Conservation (phyloP, 2,888 invertebrate genomes). For the Synergus laeviventris region DNA sequence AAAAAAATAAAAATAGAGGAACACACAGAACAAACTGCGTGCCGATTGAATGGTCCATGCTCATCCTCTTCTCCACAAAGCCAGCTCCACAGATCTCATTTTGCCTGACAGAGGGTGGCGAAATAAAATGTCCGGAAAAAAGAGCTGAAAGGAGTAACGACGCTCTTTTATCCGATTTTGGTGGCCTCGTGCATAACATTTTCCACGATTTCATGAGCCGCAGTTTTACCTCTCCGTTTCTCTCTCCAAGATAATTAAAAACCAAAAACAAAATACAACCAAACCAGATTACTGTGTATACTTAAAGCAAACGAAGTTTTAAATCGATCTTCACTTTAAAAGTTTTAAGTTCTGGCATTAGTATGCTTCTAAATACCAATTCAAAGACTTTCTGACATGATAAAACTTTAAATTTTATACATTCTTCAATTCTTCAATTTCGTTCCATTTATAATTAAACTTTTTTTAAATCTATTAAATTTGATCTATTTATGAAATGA, state of each 20-base stretch:
- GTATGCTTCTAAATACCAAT: background rate
- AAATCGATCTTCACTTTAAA: no score
- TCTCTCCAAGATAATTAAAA: background rate
- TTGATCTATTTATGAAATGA: no score
- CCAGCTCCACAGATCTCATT: conserved; percentile 29
- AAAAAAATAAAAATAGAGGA: conserved; percentile 12
- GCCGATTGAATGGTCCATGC: conserved; percentile 30
- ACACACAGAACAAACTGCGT: conserved; percentile 23
- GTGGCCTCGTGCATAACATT: conserved; percentile 27
- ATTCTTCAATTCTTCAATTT: no score
- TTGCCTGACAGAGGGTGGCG: background rate
- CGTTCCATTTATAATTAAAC: no score
- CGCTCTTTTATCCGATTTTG: conserved; percentile 3
- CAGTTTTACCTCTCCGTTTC: background rate
- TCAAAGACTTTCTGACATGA: conserved; percentile 2
- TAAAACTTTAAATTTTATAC: no score
- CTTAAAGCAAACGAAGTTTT: background rate
- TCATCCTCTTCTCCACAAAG: conserved; percentile 15
- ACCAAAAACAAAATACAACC: background rate
- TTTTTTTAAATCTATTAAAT: no score
- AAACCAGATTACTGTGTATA: background rate
- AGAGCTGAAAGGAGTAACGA: background rate
- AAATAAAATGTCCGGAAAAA: conserved; percentile 34
- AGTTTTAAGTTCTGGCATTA: no score
- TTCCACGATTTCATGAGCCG: background rate